Percentiles rank a stretch among this genome's conserved stretches.
phyloP scores from a whole-genome alignment of 1,140 invertebrate species.

The Drosophila sproati region DNA sequence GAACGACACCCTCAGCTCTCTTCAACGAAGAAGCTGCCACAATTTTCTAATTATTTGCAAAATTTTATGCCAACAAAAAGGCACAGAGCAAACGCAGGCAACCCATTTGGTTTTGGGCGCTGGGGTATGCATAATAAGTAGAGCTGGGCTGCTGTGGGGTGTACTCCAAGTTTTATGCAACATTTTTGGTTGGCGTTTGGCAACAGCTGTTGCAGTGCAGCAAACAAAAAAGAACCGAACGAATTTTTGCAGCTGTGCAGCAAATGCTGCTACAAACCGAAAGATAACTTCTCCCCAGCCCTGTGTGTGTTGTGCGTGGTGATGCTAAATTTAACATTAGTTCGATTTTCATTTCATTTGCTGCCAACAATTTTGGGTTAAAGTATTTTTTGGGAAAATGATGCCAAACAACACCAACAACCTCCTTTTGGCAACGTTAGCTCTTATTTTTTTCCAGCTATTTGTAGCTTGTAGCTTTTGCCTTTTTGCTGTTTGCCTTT shows the following conservation, averaged over 20 bases:
- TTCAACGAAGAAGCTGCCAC: constrained; percentile 66
- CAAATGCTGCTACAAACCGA: not conserved
- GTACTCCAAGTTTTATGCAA: constrained; percentile 70
- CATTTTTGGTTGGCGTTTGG: constrained; percentile 51
- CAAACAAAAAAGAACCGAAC: constrained; percentile 60
- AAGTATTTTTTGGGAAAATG: constrained; percentile 53
- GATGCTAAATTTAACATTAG: constrained; percentile 73
- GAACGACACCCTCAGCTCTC: constrained; percentile 19
- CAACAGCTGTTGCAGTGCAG: constrained; percentile 58
- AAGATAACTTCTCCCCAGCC: not conserved
- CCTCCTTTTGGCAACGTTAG: not conserved
- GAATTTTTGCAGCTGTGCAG: constrained; percentile 65
- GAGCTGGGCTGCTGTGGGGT: not conserved
- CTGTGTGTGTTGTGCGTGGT: constrained; percentile 28
- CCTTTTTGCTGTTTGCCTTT: constrained; percentile 15
- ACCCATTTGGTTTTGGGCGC: constrained; percentile 1
- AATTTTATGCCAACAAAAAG: constrained; percentile 80
- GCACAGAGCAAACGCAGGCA: constrained; percentile 45
- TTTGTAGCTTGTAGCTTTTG: no score
- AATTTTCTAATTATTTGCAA: constrained; percentile 84
- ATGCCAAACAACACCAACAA: constrained; percentile 33
- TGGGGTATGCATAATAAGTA: not conserved
- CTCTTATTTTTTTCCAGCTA: no score
- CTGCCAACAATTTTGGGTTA: constrained; percentile 58
- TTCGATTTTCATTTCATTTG: constrained; percentile 82